Base-by-base conservation (phyloP, 2,797 vertebrate species). In the Notoglanidium macrostoma region DNA sequence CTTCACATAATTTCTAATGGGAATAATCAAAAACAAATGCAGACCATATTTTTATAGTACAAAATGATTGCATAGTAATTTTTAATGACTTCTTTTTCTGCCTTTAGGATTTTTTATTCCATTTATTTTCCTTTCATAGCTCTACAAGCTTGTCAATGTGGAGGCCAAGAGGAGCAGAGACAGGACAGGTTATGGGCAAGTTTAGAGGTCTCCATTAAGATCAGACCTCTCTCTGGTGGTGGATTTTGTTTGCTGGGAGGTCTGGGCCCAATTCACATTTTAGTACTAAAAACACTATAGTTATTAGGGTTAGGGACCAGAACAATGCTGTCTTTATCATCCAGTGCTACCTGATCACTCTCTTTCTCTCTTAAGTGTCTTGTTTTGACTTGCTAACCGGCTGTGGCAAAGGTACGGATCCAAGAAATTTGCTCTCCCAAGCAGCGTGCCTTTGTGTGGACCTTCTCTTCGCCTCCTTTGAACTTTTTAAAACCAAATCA, bases 21-120 rank as follows among this genome's bases (percentile, higher is more conserved):
- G 80, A 90, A 89, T 93, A 93, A 93, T 95, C 88, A 90, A 90
- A 92, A 92, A 90, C 92, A 93, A 93, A 92, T 93, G 92, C 83
- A 90, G 91, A 85, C 90, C 88, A 92, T 92, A 92, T 91, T 93
- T 93, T 92, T 92, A 92, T 92, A 89, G 92, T 91, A 91, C 90
- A 81, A 92, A 92, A 91, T 94, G 87, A 92, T 91, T 92, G 90
- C 84, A 89, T 88, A 91, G 90, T 91, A 87, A 91, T 92, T 90
- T 93, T 92, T 93, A 91, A 92, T 92, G 91, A 91, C 90, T 92
- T 87, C 83, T 91, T 92, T 90, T 85, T 90, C 88, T 85, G 83
- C 72, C 80, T 70, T 77, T 85, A 59, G 46, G 44, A 80, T 61
- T 85, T 91, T 79, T 59, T 44, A 80, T 80, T 78, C 84, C 63